Percentiles rank a stretch among this genome's conserved stretches.
These are phyloP conservation scores for Acrobeloides nanus DNA, from an alignment of 2,888 invertebrate species.

Conservation along the genomic window DNA sequence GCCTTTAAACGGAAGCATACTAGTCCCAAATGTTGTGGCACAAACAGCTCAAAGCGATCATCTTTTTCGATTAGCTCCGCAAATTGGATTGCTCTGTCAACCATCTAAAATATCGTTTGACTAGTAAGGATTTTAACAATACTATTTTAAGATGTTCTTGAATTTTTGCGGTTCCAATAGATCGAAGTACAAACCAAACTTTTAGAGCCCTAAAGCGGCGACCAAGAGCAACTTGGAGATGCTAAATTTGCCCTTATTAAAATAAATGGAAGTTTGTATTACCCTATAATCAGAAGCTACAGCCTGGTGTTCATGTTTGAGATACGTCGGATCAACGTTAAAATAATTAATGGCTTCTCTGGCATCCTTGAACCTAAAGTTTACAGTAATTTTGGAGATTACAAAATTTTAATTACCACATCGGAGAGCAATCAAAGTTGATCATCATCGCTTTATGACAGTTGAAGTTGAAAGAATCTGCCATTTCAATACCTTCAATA, in stretches of 20 bases:
- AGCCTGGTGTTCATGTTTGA: constrained; percentile 96
- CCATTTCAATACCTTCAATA: constrained; percentile 80
- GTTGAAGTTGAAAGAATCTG: constrained; percentile 92
- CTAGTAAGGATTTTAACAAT: constrained; percentile 7
- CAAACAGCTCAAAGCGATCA: constrained; percentile 71
- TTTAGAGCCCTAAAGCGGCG: constrained; percentile 89
- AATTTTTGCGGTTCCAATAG: constrained; percentile 82
- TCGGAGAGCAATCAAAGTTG: constrained; percentile 95
- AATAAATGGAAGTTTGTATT: constrained; percentile 3
- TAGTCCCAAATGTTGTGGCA: constrained; percentile 80
- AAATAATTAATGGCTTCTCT: constrained; percentile 87
- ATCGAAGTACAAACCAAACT: constrained; percentile 90
- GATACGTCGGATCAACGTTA: constrained; percentile 91
- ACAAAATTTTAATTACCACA: constrained; percentile 92
- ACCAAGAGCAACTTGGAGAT: constrained; percentile 67
- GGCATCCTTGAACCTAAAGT: constrained; percentile 81
- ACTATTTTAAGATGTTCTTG: constrained; percentile 79
- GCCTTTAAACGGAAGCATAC: constrained; percentile 81
- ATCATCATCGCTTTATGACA: constrained; percentile 98
- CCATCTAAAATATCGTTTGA: constrained; percentile 53
- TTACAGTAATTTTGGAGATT: too few species aligned
- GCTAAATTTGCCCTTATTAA: constrained; percentile 26
- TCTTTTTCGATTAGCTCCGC: constrained; percentile 67
- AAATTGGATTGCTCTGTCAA: constrained; percentile 69
- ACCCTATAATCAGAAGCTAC: constrained; percentile 45